Conservation (phyloP, 2,888 invertebrate genomes). For the Spilarctia lutea region DNA sequence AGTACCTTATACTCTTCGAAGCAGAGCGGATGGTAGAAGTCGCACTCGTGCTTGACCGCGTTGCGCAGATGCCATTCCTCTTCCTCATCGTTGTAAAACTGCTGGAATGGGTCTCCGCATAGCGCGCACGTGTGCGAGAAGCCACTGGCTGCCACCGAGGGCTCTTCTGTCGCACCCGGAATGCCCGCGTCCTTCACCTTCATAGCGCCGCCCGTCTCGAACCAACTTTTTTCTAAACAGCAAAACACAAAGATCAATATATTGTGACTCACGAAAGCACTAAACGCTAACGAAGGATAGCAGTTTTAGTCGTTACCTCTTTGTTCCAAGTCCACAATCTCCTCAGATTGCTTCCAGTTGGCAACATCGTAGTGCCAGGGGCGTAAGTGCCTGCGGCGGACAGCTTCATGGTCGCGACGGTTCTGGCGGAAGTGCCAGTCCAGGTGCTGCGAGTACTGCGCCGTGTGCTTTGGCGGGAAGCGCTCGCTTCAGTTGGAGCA, state of each 20-base stretch:
- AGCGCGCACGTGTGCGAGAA: too few relatives aligned
- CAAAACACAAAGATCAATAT: too few relatives aligned
- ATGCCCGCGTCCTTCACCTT: too few relatives aligned
- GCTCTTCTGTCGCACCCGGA: too few relatives aligned
- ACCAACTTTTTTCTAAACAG: slow-evolving; percentile 88
- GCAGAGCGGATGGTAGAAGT: slow-evolving; percentile 96
- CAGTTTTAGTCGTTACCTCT: slow-evolving; percentile 85
- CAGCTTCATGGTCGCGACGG: slow-evolving; percentile 93
- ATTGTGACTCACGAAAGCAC: too few relatives aligned
- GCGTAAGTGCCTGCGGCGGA: slow-evolving; percentile 93
- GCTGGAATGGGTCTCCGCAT: too few relatives aligned
- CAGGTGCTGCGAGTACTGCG: slow-evolving; percentile 96
- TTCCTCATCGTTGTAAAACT: too few relatives aligned
- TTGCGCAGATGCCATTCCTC: too few relatives aligned
- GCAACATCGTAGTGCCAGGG: slow-evolving; percentile 96
- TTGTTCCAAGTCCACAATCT: slow-evolving; percentile 96
- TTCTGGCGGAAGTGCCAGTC: slow-evolving; percentile 99
- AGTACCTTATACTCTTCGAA: slow-evolving; percentile 93
- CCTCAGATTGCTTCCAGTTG: slow-evolving; percentile 98
- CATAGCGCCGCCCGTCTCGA: too few relatives aligned
- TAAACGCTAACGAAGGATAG: too few relatives aligned
- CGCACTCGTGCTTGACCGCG: slow-evolving; percentile 89
- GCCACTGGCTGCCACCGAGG: too few relatives aligned
- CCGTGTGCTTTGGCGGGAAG: slow-evolving; percentile 95
- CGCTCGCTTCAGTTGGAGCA: slow-evolving; percentile 98